Percentiles rank a stretch among this genome's conserved stretches.
Conservation (phyloP, 2,888 invertebrate genomes). For the Drosophila pegasa region DNA sequence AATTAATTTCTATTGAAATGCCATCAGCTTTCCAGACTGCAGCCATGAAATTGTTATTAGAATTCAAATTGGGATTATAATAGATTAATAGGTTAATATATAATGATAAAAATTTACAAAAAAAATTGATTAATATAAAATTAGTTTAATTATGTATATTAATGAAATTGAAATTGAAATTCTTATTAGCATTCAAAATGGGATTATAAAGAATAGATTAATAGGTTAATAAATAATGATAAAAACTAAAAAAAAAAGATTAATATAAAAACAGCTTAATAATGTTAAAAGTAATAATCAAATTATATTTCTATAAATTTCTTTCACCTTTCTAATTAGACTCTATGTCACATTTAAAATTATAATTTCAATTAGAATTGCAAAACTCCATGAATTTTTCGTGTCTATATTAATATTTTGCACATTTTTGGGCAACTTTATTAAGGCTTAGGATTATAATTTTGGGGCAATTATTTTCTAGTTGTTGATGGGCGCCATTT, state of each 20-base stretch:
- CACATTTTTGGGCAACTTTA: slow-evolving; percentile 33
- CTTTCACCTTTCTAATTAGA: neutral
- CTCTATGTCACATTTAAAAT: neutral
- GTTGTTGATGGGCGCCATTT: slow-evolving; percentile 35
- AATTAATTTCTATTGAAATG: neutral
- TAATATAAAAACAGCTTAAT: neutral
- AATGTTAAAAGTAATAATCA: neutral
- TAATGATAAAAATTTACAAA: too few relatives aligned
- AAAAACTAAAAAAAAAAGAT: too few relatives aligned
- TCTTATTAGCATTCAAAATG: too few relatives aligned
- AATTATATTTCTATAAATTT: neutral
- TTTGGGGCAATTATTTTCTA: slow-evolving; percentile 41
- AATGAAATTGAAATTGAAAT: too few relatives aligned
- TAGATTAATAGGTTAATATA: too few relatives aligned
- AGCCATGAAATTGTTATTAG: too few relatives aligned
- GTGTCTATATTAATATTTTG: neutral
- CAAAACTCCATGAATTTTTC: neutral
- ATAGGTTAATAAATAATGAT: too few relatives aligned
- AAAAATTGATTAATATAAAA: too few relatives aligned
- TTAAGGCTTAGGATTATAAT: slow-evolving; percentile 33
- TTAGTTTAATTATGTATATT: too few relatives aligned
- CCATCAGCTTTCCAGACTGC: too few relatives aligned
- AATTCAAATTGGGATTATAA: too few relatives aligned
- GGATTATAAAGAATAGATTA: too few relatives aligned
- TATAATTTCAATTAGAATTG: neutral